Base-by-base conservation (phyloP, 2,797 vertebrate species). In the Thamnophis elegans region DNA sequence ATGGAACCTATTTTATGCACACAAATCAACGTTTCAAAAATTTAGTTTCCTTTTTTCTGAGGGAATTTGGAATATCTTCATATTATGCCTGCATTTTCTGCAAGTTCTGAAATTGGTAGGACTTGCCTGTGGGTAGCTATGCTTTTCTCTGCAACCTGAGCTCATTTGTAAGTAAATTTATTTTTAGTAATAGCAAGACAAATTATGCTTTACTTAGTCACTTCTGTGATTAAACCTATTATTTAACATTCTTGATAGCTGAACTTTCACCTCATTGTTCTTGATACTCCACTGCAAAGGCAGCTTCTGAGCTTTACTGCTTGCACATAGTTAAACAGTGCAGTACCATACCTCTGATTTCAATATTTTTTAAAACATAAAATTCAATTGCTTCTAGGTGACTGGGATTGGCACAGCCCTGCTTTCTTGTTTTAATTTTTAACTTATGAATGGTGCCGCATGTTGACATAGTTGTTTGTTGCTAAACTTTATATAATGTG, bases 401-500 rank as follows among this genome's bases (percentile, higher is more conserved):
- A 97, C 95, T 96, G 97, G 90, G 96, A 97, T 97, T 96, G 97
- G 96, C 97, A 97, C 95, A 92, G 96, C 97, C 97, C 97, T 97
- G 96, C 97, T 97, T 97, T 96, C 95, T 97, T 56, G 96, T 96
- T 97, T 95, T 95, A 91, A 93, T 94, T 97, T 97, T 94, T 93
- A 97, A 97, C 96, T 97, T 97, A 97, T 97, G 97, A 97, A 97
- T 98, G 97, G 97, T 97, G 97, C 97, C 97, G 97, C 97, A 98
- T 98, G 97, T 98, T 97, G 97, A 97, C 97, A 97, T 98, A 97
- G 97, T 97, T 96, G 97, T 96, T 97, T 96, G 97, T 98, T 97
- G 97, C 97, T 97, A 97, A 98, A 98, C 97, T 98, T 98, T 98
- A 98, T 98, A 98, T 97, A 98, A 97, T 94, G 96, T 97, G 97